Evolutionary conservation across 2,113 vertebrate species (phyloP).

Genomic region (Rousettus leschenaultii): DNA sequence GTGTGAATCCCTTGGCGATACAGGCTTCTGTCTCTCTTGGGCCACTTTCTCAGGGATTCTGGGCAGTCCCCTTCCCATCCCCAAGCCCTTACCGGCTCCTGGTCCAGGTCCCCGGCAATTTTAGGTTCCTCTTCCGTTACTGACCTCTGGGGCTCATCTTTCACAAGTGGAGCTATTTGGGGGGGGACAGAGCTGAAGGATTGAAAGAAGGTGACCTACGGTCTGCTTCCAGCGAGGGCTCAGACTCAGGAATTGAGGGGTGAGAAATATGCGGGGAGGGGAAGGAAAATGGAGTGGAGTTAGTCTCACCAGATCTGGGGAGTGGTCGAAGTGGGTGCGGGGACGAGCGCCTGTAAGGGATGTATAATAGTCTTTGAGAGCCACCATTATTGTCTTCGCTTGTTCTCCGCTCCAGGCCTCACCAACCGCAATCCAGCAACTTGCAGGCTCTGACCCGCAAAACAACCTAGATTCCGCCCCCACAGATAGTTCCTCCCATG

Average conservation of each 20-base stretch:
- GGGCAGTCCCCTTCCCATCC: neutral
- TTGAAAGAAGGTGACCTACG: constrained; percentile 52
- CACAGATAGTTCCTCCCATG: neutral
- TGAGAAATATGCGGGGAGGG: neutral
- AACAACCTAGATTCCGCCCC: neutral
- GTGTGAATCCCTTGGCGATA: neutral
- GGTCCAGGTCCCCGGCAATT: neutral
- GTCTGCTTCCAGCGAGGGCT: constrained; percentile 38
- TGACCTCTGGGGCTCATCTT: neutral
- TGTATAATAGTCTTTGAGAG: neutral
- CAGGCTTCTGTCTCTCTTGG: neutral
- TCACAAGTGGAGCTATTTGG: constrained; percentile 31
- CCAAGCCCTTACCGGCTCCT: constrained; percentile 60
- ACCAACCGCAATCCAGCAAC: neutral
- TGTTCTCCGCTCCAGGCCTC: neutral
- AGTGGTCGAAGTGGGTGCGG: neutral
- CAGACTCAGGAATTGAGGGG: neutral
- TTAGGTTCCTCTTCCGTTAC: constrained; percentile 9
- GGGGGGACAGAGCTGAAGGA: constrained; percentile 47
- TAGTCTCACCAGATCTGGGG: constrained; percentile 62
- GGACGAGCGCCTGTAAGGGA: constrained; percentile 27
- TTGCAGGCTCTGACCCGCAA: neutral
- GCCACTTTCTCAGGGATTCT: neutral
- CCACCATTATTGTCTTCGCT: neutral
- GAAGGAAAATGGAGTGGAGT: neutral